phyloP scores from a whole-genome alignment of 2,888 invertebrate genomes.

The Hydraecia micacea region DNA sequence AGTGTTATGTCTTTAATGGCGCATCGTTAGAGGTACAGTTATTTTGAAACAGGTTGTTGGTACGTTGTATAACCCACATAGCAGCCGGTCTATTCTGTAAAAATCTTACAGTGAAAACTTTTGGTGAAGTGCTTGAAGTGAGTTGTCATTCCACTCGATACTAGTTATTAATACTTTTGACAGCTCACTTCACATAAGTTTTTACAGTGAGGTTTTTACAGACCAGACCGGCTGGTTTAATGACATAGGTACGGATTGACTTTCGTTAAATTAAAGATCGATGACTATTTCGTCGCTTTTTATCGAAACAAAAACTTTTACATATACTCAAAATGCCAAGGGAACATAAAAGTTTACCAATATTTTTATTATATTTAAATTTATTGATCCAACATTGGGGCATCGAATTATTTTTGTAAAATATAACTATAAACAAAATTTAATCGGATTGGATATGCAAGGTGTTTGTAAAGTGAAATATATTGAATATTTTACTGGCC shows the following conservation, averaged over 20 bases:
- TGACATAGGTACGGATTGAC: background rate
- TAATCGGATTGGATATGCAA: conserved; percentile 70
- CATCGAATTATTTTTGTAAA: conserved; percentile 66
- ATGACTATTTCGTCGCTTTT: background rate
- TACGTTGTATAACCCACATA: conserved; percentile 6
- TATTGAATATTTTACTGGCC: conserved; percentile 81
- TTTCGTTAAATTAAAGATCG: background rate
- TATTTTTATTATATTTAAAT: conserved; percentile 32
- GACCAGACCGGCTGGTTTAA: background rate
- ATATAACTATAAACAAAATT: conserved; percentile 67
- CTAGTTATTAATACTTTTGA: background rate
- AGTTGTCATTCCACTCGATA: background rate
- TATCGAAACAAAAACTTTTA: background rate
- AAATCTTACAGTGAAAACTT: background rate
- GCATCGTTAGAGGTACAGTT: conserved; percentile 36
- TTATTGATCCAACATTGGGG: conserved; percentile 37
- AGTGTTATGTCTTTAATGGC: conserved; percentile 16
- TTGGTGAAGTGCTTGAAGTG: background rate
- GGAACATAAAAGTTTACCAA: conserved; percentile 10
- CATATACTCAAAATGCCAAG: conserved; percentile 26
- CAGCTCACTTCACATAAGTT: background rate
- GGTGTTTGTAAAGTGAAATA: conserved; percentile 74
- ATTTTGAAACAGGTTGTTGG: conserved; percentile 25
- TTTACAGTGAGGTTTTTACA: background rate
- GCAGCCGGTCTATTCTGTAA: background rate